These are phyloP conservation scores for Halcyon malimbica DNA, from an alignment of 2,113 vertebrate genomes.

Conservation along the genomic window DNA sequence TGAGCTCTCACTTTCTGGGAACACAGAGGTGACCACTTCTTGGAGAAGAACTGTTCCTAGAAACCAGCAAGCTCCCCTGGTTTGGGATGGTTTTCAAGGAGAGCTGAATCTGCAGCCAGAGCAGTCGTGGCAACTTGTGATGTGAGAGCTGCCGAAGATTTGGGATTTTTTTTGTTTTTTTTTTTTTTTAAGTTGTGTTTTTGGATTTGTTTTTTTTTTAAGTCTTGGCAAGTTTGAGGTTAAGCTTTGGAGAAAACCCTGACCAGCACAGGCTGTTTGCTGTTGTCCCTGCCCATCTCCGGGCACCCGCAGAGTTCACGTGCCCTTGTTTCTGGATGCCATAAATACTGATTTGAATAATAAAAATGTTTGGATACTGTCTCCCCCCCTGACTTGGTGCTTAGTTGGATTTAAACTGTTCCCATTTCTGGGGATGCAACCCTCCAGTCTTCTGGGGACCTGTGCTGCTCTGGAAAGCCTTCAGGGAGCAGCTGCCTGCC, in stretches of 20 bases:
- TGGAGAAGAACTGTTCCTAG: neutral
- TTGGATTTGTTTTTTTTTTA: neutral
- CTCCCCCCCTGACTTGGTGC: neutral
- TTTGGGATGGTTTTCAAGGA: neutral
- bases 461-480: neutral
- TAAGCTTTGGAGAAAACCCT: neutral
- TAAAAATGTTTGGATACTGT: neutral
- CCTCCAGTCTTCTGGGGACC: neutral
- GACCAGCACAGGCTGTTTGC: neutral
- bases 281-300: neutral
- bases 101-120: neutral
- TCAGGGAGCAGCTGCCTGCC: neutral
- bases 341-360: neutral
- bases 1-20: neutral
- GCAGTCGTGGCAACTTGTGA: neutral
- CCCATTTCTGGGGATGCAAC: neutral
- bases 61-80: neutral
- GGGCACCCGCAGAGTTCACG: neutral
- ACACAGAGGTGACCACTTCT: fast-evolving
- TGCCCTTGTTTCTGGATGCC: neutral
- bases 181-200: neutral
- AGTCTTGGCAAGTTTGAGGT: neutral
- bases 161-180: neutral
- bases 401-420: neutral
- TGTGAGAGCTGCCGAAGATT: neutral